A percentile compares a stretch with the other conserved stretches of the same genome.
Evolutionary conservation across 2,888 invertebrate species (phyloP).

Genomic region (Caenorhabditis plicata): DNA sequence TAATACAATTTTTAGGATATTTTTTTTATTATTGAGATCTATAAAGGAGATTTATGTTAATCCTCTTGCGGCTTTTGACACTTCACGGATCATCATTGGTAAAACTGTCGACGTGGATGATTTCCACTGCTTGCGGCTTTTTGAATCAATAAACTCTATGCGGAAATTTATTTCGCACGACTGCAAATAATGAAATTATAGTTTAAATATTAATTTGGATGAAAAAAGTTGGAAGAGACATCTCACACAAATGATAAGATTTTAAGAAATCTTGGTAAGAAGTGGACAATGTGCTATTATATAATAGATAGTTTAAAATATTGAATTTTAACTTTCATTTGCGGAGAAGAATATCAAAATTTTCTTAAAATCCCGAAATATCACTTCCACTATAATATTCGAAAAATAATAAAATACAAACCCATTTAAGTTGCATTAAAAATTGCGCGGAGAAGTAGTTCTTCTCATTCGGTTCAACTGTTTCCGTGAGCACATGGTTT

Average conservation of each 20-base stretch:
- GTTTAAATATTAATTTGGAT: not conserved
- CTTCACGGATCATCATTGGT: constrained; percentile 15
- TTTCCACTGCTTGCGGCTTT: constrained; percentile 31
- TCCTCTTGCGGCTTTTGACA: no score
- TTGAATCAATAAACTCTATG: constrained; percentile 41
- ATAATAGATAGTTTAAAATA: no score
- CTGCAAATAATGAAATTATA: constrained; percentile 11
- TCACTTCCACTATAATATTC: no score
- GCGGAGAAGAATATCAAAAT: no score
- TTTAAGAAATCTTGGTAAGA: no score
- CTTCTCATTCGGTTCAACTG: constrained; percentile 26
- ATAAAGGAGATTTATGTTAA: no score
- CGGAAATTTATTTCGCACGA: constrained; percentile 37
- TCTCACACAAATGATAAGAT: no score
- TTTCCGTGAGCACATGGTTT: constrained; percentile 4
- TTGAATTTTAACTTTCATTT: no score
- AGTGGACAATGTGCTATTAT: no score
- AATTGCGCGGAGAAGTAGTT: constrained; percentile 37
- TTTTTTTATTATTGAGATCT: no score
- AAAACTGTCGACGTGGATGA: constrained; percentile 12
- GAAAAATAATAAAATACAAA: not conserved
- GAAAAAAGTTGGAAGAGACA: no score
- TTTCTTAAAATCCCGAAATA: no score
- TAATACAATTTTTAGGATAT: not conserved
- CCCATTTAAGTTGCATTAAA: constrained; percentile 24